Conservation (phyloP, 2,113 vertebrate genomes). For the Ceyx margarethae region DNA sequence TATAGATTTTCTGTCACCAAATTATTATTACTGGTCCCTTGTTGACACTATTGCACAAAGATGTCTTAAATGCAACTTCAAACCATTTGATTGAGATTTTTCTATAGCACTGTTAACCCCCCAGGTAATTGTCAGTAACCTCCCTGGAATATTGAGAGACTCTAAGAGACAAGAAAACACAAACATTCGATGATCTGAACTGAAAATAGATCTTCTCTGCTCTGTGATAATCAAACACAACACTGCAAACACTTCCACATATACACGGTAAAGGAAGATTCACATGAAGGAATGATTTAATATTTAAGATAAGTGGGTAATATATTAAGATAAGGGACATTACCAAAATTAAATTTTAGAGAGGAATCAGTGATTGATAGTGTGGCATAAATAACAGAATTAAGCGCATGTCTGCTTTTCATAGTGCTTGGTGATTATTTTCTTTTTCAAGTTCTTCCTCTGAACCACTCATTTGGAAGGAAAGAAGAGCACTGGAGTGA, state of each 20-base stretch:
- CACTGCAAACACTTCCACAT: not conserved
- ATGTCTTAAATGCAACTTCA: conserved; percentile 33
- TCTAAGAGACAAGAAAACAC: not conserved
- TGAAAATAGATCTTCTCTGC: not conserved
- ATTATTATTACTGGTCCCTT: conserved; percentile 54
- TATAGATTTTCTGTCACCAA: conserved; percentile 70
- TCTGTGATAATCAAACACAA: not conserved
- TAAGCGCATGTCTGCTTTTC: not conserved
- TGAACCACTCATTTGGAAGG: not conserved
- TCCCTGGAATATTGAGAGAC: not conserved
- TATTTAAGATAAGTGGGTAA: conserved; percentile 6
- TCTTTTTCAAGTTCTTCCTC: not conserved
- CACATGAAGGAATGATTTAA: not conserved
- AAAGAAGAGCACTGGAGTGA: conserved; percentile 6
- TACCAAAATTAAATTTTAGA: conserved; percentile 29
- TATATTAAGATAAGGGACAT: not conserved
- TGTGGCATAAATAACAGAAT: not conserved
- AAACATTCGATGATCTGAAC: not conserved
- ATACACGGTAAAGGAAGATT: not conserved
- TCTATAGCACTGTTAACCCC: conserved; percentile 10
- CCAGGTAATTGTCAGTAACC: not conserved
- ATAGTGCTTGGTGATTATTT: not conserved
- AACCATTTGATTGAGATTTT: conserved; percentile 28
- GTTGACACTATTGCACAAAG: not conserved
- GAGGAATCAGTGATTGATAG: not conserved